These are phyloP conservation scores for Aviceda subcristata DNA, from an alignment of 2,113 vertebrate species.

Conservation along the genomic window DNA sequence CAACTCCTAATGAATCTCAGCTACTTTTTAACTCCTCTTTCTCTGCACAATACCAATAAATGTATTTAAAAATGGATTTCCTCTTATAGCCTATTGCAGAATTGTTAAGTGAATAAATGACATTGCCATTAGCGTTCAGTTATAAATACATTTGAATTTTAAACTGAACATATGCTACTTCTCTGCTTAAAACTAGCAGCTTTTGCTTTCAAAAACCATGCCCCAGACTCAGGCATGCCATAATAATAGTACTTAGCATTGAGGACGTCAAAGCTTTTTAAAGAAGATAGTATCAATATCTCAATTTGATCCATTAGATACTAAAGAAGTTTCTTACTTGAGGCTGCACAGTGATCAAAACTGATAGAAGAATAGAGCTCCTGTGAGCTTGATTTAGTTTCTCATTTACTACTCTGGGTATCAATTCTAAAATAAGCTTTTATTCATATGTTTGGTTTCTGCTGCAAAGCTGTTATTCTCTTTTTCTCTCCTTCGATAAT, in stretches of 20 bases:
- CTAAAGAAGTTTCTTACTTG: background rate
- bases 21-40: background rate
- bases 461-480: background rate
- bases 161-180: background rate
- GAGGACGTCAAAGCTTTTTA: background rate
- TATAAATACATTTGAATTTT: conserved; percentile 51
- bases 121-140: background rate
- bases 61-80: background rate
- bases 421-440: conserved; percentile 24
- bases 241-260: background rate
- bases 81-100: background rate
- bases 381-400: background rate
- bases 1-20: background rate
- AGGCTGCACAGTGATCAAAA: background rate
- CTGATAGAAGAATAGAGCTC: background rate
- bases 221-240: background rate
- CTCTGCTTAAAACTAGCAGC: background rate
- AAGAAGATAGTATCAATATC: background rate
- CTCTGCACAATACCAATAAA: background rate
- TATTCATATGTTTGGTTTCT: background rate
- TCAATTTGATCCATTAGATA: conserved; percentile 10
- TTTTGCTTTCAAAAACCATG: background rate
- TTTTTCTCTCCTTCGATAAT: background rate
- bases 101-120: conserved; percentile 29
- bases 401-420: background rate